Base-by-base conservation (phyloP, 2,888 invertebrate species). In the Parascotia fuliginaria region DNA sequence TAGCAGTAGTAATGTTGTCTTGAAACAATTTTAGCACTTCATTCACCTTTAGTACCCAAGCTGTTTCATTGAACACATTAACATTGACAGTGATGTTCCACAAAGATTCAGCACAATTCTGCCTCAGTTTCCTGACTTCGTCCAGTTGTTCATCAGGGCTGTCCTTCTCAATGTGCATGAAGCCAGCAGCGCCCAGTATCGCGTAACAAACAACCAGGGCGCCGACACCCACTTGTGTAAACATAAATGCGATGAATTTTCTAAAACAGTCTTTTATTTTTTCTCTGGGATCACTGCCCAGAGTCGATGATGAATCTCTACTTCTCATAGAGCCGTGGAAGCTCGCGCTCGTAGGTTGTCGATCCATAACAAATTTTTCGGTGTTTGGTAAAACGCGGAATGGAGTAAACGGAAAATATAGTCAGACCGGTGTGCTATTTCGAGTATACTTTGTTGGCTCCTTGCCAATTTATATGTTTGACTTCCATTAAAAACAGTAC, bases 151-250 rank as follows among this genome's bases (percentile, higher is more conserved):
- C 88, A 48, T 91, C 89, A 7, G 93, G 91, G 55, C 92, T 93
- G 69, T 94, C 93, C 9, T 93, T 94, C 77, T 97, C 97, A 34
- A 97, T 95, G 63, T 94, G 93, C 86, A 95, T 95, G 81, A 97
- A 97, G 37, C 95, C 94, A 12, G 96, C 94, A 0, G 97, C 97
- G 0, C 97, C 97, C 22, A 97, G 94, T 45, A 97, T 95, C 19
- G 97, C 96, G 80, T 97, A 97, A 60, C 97, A 95, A 1, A 97
- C 96, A 36, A 97, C 96, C 12, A 97, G 90, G 6, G 96, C 97
- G 46, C 97, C 97, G 27, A 97, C 97, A 65, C 97, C 97, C 74
- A 96, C 96, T 93, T 97, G 97, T 5, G 97, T 97, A 89, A 97
- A 97, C 97, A 97, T 97, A 77, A 97, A 97, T 5, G 97, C 97